Percentiles rank a stretch among this genome's conserved stretches.
phyloP scores from a whole-genome alignment of 2,113 vertebrate species.

The Cathartes aura region DNA sequence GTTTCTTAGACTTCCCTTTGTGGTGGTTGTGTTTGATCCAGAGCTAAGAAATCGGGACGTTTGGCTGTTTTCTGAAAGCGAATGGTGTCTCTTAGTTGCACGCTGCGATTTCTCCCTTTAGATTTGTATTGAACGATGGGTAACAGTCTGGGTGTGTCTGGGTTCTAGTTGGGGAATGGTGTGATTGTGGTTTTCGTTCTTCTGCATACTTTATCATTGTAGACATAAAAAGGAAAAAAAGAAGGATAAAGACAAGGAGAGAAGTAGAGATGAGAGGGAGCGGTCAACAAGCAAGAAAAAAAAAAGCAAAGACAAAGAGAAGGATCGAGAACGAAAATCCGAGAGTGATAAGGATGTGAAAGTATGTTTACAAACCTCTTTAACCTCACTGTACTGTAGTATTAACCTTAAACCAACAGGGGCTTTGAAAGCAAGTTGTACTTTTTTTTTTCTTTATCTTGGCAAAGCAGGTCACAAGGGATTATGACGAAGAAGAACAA shows the following conservation, averaged over 20 bases:
- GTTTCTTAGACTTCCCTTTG: neutral
- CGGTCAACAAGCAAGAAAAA: slow-evolving; percentile 93
- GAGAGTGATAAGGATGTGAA: slow-evolving; percentile 97
- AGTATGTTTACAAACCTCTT: slow-evolving; percentile 77
- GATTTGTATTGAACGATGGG: neutral
- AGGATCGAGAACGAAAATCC: slow-evolving; percentile 89
- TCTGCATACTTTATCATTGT: neutral
- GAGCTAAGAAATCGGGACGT: rapidly evolving
- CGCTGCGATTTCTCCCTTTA: rapidly evolving
- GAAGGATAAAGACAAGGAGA: slow-evolving; percentile 94
- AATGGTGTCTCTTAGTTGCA: rapidly evolving
- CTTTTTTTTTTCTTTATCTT: slow-evolving; percentile 40
- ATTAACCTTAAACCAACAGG: neutral
- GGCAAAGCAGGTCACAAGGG: slow-evolving; percentile 92
- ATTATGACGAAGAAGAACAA: slow-evolving; percentile 98
- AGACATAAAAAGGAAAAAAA: slow-evolving; percentile 99
- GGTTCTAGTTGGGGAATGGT: rapidly evolving
- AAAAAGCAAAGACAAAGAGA: slow-evolving; percentile 95
- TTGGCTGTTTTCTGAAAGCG: neutral
- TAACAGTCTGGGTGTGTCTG: rapidly evolving
- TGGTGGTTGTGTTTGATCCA: neutral
- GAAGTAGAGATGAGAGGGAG: slow-evolving; percentile 88
- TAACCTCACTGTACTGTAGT: rapidly evolving
- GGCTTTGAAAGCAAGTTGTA: slow-evolving; percentile 17
- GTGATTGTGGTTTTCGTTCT: neutral